These are phyloP conservation scores for Bombus polaris DNA, from an alignment of 1,140 invertebrate species.

Conservation along the genomic window DNA sequence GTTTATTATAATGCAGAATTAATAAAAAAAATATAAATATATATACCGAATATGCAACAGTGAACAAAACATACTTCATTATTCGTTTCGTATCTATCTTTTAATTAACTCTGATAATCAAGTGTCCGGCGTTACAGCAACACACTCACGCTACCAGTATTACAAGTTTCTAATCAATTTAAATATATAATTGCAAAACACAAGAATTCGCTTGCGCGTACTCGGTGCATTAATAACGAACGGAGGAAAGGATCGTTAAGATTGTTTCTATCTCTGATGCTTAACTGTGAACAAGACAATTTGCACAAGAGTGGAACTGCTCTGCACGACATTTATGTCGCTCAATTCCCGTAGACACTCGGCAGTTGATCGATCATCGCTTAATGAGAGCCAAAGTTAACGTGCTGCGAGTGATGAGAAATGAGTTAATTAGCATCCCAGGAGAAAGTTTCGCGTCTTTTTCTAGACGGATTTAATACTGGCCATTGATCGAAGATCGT, in stretches of 20 bases:
- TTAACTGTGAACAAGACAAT: slow-evolving; percentile 39
- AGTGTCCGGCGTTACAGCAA: neutral
- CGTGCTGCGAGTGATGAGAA: slow-evolving; percentile 60
- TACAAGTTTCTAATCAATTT: slow-evolving; percentile 12
- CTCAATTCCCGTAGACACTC: slow-evolving; percentile 24
- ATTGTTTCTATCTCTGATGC: neutral
- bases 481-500: slow-evolving; percentile 37
- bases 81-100: neutral
- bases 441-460: slow-evolving; percentile 39
- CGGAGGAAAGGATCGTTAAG: too few species aligned
- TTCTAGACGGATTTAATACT: slow-evolving; percentile 8
- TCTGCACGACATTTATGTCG: slow-evolving; percentile 53
- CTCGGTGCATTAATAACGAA: neutral
- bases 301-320: slow-evolving; percentile 30
- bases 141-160: neutral
- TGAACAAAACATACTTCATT: neutral
- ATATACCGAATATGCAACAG: neutral
- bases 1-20: neutral
- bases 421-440: slow-evolving; percentile 72
- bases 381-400: slow-evolving; percentile 66
- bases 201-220: slow-evolving; percentile 1
- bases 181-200: neutral
- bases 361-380: slow-evolving; percentile 62
- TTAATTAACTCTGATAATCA: slow-evolving; percentile 20
- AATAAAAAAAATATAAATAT: neutral